A percentile compares a stretch with the other conserved stretches of the same genome.
Conservation (phyloP, 1,140 invertebrate genomes). For the Brachionus sp. region DNA sequence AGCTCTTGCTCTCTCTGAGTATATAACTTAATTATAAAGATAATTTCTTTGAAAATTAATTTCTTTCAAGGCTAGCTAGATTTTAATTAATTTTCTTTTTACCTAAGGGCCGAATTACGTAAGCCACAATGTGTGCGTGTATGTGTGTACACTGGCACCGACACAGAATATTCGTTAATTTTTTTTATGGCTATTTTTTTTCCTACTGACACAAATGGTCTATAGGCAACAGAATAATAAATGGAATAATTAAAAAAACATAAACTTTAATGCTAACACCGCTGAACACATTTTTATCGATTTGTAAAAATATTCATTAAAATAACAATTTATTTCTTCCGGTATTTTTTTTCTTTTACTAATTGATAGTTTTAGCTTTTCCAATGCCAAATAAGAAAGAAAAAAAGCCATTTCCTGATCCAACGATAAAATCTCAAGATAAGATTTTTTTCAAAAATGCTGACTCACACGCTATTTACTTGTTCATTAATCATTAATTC, state of each 20-base stretch:
- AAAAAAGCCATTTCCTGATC: neutral
- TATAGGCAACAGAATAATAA: slow-evolving; percentile 16
- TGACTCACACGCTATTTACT: neutral
- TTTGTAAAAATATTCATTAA: slow-evolving; percentile 22
- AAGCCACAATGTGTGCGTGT: neutral
- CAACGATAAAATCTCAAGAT: slow-evolving; percentile 32
- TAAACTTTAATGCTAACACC: neutral
- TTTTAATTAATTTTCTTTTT: neutral
- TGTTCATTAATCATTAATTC: neutral
- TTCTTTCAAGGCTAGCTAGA: neutral
- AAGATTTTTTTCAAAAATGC: neutral
- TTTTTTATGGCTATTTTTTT: slow-evolving; percentile 1
- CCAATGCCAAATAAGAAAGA: neutral
- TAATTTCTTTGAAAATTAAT: neutral
- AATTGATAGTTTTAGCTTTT: slow-evolving; percentile 16
- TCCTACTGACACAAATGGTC: neutral
- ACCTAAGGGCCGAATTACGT: neutral
- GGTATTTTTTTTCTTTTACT: slow-evolving; percentile 6
- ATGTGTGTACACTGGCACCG: neutral
- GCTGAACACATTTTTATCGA: slow-evolving; percentile 1
- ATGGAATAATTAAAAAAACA: slow-evolving; percentile 27
- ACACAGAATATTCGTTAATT: neutral
- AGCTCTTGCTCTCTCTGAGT: neutral
- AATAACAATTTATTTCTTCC: slow-evolving; percentile 33
- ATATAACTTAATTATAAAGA: slow-evolving; percentile 26